These are phyloP conservation scores for Anolis apletophallus DNA, from an alignment of 2,797 vertebrate species.

Conservation along the genomic window DNA sequence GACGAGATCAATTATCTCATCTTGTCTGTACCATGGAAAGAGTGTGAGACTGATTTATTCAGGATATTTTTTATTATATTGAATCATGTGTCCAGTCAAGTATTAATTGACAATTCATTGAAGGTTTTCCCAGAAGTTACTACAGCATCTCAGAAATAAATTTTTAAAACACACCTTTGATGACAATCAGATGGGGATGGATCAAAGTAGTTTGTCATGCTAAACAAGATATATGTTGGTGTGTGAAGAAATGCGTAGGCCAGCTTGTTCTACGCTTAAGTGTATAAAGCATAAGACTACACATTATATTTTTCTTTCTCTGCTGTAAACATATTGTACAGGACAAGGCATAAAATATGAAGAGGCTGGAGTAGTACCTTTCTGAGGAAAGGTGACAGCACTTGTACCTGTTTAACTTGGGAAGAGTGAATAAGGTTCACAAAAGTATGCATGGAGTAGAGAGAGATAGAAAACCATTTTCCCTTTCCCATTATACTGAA, in stretches of 20 bases:
- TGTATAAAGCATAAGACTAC: neutral
- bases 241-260: too few relatives aligned
- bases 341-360: too few relatives aligned
- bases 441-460: too few relatives aligned
- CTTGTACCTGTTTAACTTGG: too few relatives aligned
- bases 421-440: too few relatives aligned
- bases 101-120: constrained; percentile 7
- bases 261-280: neutral
- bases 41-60: constrained; percentile 8
- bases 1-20: neutral
- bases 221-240: neutral
- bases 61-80: neutral
- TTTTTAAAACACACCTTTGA: neutral
- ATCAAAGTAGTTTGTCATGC: neutral
- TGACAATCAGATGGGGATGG: neutral
- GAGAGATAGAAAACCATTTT: too few relatives aligned
- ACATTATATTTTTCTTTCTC: too few relatives aligned
- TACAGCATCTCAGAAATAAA: neutral
- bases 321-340: too few relatives aligned
- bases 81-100: constrained; percentile 1
- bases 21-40: neutral
- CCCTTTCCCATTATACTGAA: too few relatives aligned
- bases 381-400: too few relatives aligned
- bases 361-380: too few relatives aligned
- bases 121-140: constrained; percentile 9